Conservation (phyloP, 2,113 vertebrate species). For the Lophius piscatorius region DNA sequence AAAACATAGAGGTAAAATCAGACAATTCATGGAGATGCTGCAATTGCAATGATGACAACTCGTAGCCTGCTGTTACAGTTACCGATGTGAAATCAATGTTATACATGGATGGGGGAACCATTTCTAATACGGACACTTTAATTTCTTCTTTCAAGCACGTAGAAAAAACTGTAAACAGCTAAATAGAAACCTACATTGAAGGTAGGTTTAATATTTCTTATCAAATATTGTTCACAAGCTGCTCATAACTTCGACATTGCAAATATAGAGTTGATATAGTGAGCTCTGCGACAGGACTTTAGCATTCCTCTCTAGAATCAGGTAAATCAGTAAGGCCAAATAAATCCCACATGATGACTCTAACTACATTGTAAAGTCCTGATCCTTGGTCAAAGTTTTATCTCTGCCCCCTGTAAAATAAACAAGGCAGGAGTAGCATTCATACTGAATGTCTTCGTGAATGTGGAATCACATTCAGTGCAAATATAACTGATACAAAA, state of each 20-base stretch:
- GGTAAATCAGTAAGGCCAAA: background rate
- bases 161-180: background rate
- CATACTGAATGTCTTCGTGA: background rate
- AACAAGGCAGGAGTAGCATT: background rate
- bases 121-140: background rate
- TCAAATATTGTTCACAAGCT: background rate
- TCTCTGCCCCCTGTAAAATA: constrained; percentile 6
- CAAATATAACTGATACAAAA: too few relatives aligned
- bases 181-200: background rate
- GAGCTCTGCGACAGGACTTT: background rate
- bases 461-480: too few relatives aligned
- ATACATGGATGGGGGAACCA: background rate
- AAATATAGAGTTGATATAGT: background rate
- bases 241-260: background rate
- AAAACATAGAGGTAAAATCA: background rate
- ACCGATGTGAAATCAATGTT: background rate
- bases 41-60: too few relatives aligned
- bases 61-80: too few relatives aligned
- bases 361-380: constrained; percentile 1
- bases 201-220: background rate
- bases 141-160: background rate
- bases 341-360: background rate
- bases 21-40: background rate
- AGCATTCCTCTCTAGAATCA: background rate
- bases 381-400: constrained; percentile 37